Base-by-base conservation (phyloP, 2,888 invertebrate species). In the Clostera curtula region DNA sequence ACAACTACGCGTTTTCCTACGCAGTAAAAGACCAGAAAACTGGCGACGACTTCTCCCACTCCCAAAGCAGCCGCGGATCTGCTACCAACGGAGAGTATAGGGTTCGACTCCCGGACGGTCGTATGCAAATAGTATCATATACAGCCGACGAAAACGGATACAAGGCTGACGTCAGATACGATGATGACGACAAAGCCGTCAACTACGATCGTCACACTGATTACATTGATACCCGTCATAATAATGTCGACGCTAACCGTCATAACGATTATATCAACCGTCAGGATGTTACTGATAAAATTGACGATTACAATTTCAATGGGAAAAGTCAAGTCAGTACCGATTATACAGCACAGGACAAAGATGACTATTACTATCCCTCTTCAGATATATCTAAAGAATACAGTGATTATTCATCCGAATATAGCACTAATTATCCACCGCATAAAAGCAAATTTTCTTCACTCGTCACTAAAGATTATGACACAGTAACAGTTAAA, bases 21-120 rank as follows among this genome's bases (percentile, higher is more conserved):
- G 79, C 83, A 22, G 90, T 90, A 2, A 85, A 85, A 39, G 88
- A 89, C 49, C 75, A 79, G 9, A 66, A 85, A 33, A 87, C 87
- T 0, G 90, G 90, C 1, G 89, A 90, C 32, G 89, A 90, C 50
- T 90, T 89, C 65, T 90, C 89, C 0, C 90, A 90, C 47, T 77
- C 82, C 1, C 89, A 90, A 54, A 82, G 85, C 5, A 87, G 88
- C 54, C 85, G 82, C 39, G 87, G 89, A 3, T 84, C 86, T 9
- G 86, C 86, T 0, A 89, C 89, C 4, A 87, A 87, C 33, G 90
- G 90, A 2, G 88, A 89, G 56, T 90, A 90, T 67, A 68, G 89
- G 28, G 89, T 90, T 40, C 86, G 87, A 64, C 74, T 90, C 23
- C 90, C 90, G 1, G 90, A 90, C 46, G 90, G 90, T 1, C 69